Conservation (phyloP, 2,113 vertebrate genomes). For the human region GRCh38 chr2:6569501-6570000, state of each 20-base stretch:
- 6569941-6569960: not conserved
- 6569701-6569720: not conserved
- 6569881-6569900: not conserved
- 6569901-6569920: not conserved
- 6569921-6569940: not conserved
- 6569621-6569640: not conserved
- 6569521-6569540: not conserved
- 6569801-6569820: not conserved
- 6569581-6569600: not conserved
- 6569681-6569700: not conserved
- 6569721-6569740: not conserved
- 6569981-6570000: not conserved
- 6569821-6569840: not conserved
- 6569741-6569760: not conserved
- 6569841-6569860: not conserved
- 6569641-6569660: not conserved
- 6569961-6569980: not conserved
- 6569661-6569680: not conserved
- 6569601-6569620: not conserved
- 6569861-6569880: not conserved
- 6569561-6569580: not conserved
- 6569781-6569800: not conserved
- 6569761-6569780: not conserved
- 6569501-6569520: not conserved
- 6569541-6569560: not conserved